Percentiles rank a stretch among this genome's conserved stretches.
Evolutionary conservation across 2,113 vertebrate genomes (phyloP).

Genomic region (Alosa alosa): DNA sequence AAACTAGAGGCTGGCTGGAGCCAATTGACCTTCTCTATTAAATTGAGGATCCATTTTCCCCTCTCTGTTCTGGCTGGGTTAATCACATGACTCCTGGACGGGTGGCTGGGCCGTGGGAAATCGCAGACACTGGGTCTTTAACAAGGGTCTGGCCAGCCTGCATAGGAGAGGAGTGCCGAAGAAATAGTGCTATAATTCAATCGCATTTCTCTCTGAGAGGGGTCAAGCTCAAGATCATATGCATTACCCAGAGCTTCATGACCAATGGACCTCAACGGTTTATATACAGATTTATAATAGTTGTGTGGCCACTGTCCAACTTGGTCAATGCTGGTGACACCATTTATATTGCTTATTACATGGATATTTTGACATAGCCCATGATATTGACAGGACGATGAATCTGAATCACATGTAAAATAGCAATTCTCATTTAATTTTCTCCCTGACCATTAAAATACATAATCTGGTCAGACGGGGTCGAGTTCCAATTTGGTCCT

Average conservation of each 20-base stretch:
- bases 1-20: conserved; percentile 42
- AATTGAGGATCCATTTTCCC: conserved; percentile 67
- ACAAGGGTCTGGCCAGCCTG: conserved; percentile 3
- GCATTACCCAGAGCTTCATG: not conserved
- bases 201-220: not conserved
- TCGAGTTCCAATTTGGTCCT: too few relatives aligned
- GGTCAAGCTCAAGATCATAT: not conserved
- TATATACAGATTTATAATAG: not conserved
- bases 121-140: not conserved
- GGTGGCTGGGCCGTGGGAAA: conserved; percentile 48
- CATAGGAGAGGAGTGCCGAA: not conserved
- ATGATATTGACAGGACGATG: too few relatives aligned
- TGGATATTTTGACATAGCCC: too few relatives aligned
- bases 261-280: not conserved
- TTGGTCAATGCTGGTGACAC: not conserved
- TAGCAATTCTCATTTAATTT: too few relatives aligned
- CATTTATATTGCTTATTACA: not conserved
- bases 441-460: too few relatives aligned
- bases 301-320: not conserved
- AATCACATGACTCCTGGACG: conserved; percentile 52
- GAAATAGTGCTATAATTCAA: not conserved
- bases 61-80: conserved; percentile 58
- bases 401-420: too few relatives aligned
- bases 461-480: too few relatives aligned
- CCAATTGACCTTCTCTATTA: conserved; percentile 64